Percentiles rank a stretch among this genome's conserved stretches.
These are phyloP conservation scores for Mantis religiosa DNA, from an alignment of 2,888 invertebrate species.

Conservation along the genomic window DNA sequence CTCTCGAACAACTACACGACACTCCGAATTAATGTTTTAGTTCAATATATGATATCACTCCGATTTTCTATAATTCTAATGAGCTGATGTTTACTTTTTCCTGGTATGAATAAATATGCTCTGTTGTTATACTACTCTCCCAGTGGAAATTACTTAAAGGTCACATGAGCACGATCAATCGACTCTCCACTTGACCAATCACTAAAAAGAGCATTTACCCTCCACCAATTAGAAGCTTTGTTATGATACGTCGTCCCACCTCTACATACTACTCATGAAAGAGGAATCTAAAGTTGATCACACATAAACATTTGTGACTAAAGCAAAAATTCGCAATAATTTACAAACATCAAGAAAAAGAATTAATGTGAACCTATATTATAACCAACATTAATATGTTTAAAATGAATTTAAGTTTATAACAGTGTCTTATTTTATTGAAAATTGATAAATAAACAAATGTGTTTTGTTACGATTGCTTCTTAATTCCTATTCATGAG, in stretches of 20 bases:
- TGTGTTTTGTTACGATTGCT: neutral
- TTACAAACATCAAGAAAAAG: neutral
- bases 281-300: conserved; percentile 16
- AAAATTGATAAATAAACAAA: neutral
- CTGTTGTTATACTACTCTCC: neutral
- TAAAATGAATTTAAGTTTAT: neutral
- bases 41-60: neutral
- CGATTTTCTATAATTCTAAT: neutral
- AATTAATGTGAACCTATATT: neutral
- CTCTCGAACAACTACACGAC: neutral
- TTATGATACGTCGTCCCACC: conserved; percentile 31
- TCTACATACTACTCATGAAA: conserved; percentile 22
- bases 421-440: too few species aligned
- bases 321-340: neutral
- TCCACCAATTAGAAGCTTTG: conserved; percentile 31
- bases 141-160: conserved; percentile 31
- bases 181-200: conserved; percentile 29
- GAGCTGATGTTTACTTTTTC: conserved; percentile 8
- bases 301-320: neutral
- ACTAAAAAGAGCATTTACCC: conserved; percentile 7
- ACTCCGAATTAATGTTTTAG: neutral
- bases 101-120: conserved; percentile 2
- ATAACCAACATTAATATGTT: neutral
- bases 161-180: conserved; percentile 35
- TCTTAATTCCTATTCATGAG: neutral